These are phyloP conservation scores for Coranthus polyacanthus DNA, from an alignment of 2,797 vertebrate species.

Conservation along the genomic window DNA sequence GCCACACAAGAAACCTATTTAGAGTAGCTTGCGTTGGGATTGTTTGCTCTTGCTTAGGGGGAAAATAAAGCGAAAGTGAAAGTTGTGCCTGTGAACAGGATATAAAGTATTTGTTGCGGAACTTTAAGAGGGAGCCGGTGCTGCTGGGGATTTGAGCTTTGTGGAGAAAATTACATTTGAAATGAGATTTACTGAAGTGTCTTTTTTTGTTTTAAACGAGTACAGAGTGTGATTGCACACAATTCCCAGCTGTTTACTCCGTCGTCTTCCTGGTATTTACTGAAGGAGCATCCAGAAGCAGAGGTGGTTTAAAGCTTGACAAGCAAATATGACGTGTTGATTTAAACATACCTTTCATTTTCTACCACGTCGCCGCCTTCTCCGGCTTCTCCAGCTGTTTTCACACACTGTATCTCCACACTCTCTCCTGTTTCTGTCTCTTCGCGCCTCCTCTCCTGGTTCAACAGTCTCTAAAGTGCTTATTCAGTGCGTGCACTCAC, in stretches of 20 bases:
- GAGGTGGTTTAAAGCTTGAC: neutral
- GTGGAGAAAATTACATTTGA: slow-evolving; percentile 35
- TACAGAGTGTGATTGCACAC: slow-evolving; percentile 30
- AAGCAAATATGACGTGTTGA: slow-evolving; percentile 24
- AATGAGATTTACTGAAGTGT: slow-evolving; percentile 27
- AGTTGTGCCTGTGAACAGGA: no score
- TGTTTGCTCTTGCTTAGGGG: no score
- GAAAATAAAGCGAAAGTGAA: no score
- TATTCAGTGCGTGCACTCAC: slow-evolving; percentile 17
- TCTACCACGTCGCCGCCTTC: neutral
- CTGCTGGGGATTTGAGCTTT: neutral
- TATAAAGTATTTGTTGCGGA: no score
- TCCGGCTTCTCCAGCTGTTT: neutral
- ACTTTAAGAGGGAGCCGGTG: no score
- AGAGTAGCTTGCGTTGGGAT: no score
- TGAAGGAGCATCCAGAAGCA: neutral
- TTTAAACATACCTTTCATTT: slow-evolving; percentile 27
- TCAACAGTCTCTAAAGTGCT: slow-evolving; percentile 17
- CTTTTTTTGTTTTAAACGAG: slow-evolving; percentile 5
- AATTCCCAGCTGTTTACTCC: slow-evolving; percentile 12
- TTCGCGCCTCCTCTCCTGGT: neutral
- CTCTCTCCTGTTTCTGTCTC: neutral
- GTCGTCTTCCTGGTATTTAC: neutral
- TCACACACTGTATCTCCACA: neutral
- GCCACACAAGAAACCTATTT: no score